Percentiles rank a stretch among this genome's conserved stretches.
Evolutionary conservation across 2,113 vertebrate genomes (phyloP).

Genomic region (Sander vitreus): DNA sequence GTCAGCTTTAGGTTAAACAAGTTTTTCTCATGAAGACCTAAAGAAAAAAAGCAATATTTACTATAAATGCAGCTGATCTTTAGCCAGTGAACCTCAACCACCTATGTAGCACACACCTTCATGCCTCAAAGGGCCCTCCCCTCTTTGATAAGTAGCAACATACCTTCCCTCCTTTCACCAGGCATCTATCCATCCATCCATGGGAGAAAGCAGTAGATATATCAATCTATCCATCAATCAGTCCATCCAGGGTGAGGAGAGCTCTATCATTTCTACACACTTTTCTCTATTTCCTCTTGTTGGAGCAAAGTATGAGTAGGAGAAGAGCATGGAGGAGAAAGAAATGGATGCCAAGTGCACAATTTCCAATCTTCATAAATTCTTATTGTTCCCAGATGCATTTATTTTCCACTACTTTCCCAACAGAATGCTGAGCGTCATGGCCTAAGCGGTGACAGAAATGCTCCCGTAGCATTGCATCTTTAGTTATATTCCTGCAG

Average conservation of each 20-base stretch:
- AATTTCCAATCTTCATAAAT: not conserved
- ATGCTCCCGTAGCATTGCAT: not conserved
- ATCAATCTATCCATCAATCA: slow-evolving; percentile 9
- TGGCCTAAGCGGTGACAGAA: not conserved
- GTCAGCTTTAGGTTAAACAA: not conserved
- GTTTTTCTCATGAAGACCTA: not conserved
- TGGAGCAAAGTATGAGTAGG: not conserved
- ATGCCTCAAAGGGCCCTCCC: slow-evolving; percentile 37
- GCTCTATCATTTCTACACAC: not conserved
- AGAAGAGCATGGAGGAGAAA: slow-evolving; percentile 17
- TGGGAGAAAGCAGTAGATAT: not conserved
- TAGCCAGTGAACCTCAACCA: slow-evolving; percentile 8
- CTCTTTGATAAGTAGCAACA: slow-evolving; percentile 32
- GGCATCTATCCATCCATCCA: not conserved
- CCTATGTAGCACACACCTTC: slow-evolving; percentile 14
- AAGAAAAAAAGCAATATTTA: not conserved
- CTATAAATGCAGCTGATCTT: not conserved
- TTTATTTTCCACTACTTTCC: not conserved
- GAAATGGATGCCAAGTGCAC: not conserved
- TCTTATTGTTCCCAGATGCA: not conserved
- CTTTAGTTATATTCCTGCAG: not conserved
- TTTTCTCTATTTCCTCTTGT: not conserved
- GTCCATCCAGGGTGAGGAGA: slow-evolving; percentile 8
- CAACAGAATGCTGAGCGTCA: not conserved
- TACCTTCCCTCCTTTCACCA: slow-evolving; percentile 58